These are phyloP conservation scores for Fabriciana adippe DNA, from an alignment of 2,888 invertebrate species.

Conservation along the genomic window DNA sequence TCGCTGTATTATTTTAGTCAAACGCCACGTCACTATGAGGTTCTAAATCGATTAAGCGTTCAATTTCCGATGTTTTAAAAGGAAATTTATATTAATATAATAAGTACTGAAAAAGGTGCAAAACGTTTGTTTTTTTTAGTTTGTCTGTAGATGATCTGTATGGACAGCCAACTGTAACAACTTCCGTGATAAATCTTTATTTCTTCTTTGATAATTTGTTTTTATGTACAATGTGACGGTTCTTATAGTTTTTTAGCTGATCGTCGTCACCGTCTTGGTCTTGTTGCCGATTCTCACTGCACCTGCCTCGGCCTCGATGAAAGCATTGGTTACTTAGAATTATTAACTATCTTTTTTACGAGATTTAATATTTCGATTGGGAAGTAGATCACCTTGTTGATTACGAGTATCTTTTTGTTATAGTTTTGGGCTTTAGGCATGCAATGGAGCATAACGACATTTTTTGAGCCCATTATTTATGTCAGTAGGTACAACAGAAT, in stretches of 20 bases:
- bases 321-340: constrained; percentile 70
- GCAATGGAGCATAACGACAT: constrained; percentile 61
- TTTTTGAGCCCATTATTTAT: constrained; percentile 57
- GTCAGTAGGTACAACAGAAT: constrained; percentile 55
- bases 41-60: constrained; percentile 78
- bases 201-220: constrained; percentile 77
- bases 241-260: constrained; percentile 46
- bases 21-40: constrained; percentile 74
- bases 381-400: constrained; percentile 77
- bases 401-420: constrained; percentile 75
- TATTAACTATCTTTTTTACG: constrained; percentile 74
- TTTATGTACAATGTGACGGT: constrained; percentile 70
- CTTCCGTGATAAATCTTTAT: constrained; percentile 76
- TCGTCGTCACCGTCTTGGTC: constrained; percentile 49
- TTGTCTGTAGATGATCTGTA: constrained; percentile 72
- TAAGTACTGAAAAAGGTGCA: constrained; percentile 72
- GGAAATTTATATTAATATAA: constrained; percentile 48
- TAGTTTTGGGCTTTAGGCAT: constrained; percentile 61
- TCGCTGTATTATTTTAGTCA: constrained; percentile 79
- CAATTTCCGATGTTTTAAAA: constrained; percentile 78
- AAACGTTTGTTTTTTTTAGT: constrained; percentile 68
- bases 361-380: constrained; percentile 74
- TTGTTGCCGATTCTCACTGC: constrained; percentile 58
- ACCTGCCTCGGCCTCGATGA: constrained; percentile 63
- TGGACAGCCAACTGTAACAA: constrained; percentile 78